Evolutionary conservation across 2,797 vertebrate genomes (phyloP).

Genomic region (Numenius phaeopus): DNA sequence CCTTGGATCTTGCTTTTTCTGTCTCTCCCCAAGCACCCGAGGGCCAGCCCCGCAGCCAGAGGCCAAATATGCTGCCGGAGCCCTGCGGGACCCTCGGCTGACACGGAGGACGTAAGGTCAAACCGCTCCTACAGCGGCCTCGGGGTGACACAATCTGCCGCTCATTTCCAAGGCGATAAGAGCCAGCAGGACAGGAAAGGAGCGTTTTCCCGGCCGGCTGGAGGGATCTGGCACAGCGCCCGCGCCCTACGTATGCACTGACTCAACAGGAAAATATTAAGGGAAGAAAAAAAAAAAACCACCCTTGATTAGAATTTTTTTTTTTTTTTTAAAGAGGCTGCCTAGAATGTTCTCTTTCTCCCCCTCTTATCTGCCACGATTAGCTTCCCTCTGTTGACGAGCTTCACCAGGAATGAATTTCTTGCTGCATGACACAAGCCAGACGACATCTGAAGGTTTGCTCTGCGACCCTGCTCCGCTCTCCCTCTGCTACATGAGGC

Average conservation of each 20-base stretch:
- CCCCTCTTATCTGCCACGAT: not conserved
- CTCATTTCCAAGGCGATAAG: not conserved
- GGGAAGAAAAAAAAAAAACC: not conserved
- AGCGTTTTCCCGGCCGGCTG: not conserved
- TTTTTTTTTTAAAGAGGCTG: not conserved
- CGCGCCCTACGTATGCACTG: not conserved
- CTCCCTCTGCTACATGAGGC: not conserved
- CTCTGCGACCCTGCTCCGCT: not conserved
- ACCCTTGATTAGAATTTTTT: not conserved
- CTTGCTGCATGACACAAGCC: not conserved
- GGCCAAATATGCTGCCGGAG: not conserved
- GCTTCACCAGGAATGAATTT: not conserved
- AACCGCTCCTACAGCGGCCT: not conserved
- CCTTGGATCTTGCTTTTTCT: not conserved
- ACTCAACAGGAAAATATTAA: constrained; percentile 33
- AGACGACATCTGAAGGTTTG: not conserved
- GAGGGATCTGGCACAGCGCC: not conserved
- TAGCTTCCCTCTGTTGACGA: not conserved
- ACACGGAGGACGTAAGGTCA: not conserved
- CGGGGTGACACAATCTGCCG: not conserved
- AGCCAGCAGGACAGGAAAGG: not conserved
- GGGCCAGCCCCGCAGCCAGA: not conserved
- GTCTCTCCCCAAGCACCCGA: not conserved
- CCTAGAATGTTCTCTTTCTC: not conserved
- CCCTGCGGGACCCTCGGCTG: not conserved